Base-by-base conservation (phyloP, 2,113 vertebrate genomes). In the Polypterus bichir region DNA sequence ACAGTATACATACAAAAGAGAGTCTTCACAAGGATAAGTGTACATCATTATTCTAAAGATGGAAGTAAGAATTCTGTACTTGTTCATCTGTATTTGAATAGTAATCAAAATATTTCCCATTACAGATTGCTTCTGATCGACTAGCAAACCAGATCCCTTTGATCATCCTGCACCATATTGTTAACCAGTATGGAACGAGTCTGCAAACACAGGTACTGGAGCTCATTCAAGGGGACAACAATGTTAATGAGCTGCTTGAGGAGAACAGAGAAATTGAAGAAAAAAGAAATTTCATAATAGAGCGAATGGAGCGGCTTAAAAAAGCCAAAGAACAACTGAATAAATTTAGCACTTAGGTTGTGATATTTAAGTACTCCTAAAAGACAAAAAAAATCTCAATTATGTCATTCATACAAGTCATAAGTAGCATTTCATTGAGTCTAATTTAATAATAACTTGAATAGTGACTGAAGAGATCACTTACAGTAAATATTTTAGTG, bases 61-160 rank as follows among this genome's bases (percentile, higher is more conserved):
- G 27, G 27, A 27, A 27, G 27, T 27, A 27, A 27, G 27, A 27
- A 27, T 27, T 27, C 27, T 27, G 27, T 27, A 27, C 27, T 27
- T 27, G 27, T 27, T 27, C 27, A 27, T 27, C 27, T 27, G 27
- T 27, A 27, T 27, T 27, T 27, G 27, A 27, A 27, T 27, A 27
- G 27, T 27, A 27, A 27, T 27, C 27, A 27, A 27, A 27, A 1
- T 27, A 27, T 27, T 27, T 27, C 27, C 27, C 27, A 1, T 59
- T 57, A 3, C 73, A 96, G 92, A 90, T 84, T 70, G 80, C 79
- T 47, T 70, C 70, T 6, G 77, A 71, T 48, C 86, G 87, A 63
- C 76, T 96, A 55, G 70, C 84, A 46, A 88, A 84, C 59, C 92
- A 95, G 70, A 70, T 95, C 64, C 90, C 92, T 0, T 66, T 92